phyloP scores from a whole-genome alignment of 2,113 vertebrate species.

The Vidua macroura region DNA sequence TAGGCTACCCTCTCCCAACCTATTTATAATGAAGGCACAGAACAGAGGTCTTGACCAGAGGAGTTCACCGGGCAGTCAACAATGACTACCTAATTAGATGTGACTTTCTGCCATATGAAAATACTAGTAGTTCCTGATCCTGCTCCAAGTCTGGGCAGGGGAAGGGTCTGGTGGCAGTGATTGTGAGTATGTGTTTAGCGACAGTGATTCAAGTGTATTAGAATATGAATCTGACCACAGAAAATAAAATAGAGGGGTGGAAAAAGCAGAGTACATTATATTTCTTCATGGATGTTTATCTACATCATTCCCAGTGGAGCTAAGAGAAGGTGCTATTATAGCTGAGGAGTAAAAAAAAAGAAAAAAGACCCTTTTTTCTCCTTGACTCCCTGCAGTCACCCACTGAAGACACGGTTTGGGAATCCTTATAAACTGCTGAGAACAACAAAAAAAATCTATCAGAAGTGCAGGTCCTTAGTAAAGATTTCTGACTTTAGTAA shows the following conservation, averaged over 20 bases:
- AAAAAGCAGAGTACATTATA: neutral
- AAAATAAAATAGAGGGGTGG: neutral
- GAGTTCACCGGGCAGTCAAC: neutral
- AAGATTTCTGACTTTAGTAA: neutral
- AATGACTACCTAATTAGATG: neutral
- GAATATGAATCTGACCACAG: neutral
- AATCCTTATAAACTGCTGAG: neutral
- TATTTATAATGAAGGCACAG: neutral
- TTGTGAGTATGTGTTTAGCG: accelerated
- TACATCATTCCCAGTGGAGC: neutral
- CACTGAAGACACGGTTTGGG: neutral
- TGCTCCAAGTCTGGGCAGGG: neutral
- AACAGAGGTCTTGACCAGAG: neutral
- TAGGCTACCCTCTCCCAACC: neutral
- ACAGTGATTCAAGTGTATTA: neutral
- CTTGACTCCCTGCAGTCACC: neutral
- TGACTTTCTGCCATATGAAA: neutral
- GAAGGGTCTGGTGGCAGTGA: neutral
- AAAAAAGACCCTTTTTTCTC: neutral
- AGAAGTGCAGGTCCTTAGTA: neutral
- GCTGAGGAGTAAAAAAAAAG: neutral
- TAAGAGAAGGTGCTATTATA: neutral
- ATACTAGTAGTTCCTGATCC: neutral
- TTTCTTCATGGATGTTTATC: neutral
- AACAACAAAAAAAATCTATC: neutral